Base-by-base conservation (phyloP, 2,113 vertebrate genomes). In the Gadus macrocephalus region DNA sequence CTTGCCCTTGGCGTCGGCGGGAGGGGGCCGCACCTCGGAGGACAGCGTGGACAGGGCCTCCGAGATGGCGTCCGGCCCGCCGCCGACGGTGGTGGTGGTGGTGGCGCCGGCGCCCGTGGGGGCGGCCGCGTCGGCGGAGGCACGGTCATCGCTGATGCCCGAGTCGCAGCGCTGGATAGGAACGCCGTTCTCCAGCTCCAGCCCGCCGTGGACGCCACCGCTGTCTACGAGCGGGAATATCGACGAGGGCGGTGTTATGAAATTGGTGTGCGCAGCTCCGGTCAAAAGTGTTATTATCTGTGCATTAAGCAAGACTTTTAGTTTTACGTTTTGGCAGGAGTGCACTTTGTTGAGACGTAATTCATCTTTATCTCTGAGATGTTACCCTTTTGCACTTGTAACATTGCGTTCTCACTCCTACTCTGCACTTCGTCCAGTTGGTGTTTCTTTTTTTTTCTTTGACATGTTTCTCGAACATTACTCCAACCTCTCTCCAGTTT, bases 1-100 rank as follows among this genome's bases (percentile, higher is more conserved):
- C 88, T 97, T 97, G 73, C 94, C 91, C 80, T 91, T 91, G 56
- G 82, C 70, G 20, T 91, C 91, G 11, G 42, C 2, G 2, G 42
- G 42, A 49, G 42, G 42, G 11, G 42, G 42, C 81, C 86, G 94
- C 78, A 98, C 95, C 89, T 99, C 96, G 62, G 93, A 92, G 0
- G 97, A 98, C 68, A 98, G 92, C 0, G 96, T 95, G 63, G 92
- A 93, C 12, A 98, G 80, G 66, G 94, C 95, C 89, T 98, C 95
- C 14, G 95, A 98, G 85, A 98, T 74, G 60, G 95, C 96, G 76
- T 98, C 97, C 0, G 97, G 97, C 1, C 94, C 95, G 1, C 90
- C 87, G 69, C 92, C 88, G 20, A 20, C 20, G 20, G 20, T 20
- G 20, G 20, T 20, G 20, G 20, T 20, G 20, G 20, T 20, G 20